Evolutionary conservation across 1,140 invertebrate genomes (phyloP).

Genomic region (Cotesia glomerata): DNA sequence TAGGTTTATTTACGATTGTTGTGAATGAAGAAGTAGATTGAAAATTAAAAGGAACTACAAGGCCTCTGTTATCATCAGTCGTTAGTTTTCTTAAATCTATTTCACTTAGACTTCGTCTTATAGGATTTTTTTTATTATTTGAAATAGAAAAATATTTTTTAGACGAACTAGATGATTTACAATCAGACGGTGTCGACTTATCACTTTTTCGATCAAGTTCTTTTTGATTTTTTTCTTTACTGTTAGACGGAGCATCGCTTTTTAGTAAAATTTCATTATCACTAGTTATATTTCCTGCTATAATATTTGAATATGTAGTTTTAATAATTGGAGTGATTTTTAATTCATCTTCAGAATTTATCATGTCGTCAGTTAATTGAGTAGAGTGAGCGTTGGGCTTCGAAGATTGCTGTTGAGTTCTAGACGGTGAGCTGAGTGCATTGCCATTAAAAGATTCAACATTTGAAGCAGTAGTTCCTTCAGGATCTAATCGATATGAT

Average conservation of each 20-base stretch:
- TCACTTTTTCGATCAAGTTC: conserved; percentile 36
- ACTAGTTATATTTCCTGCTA: conserved; percentile 32
- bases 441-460: conserved; percentile 9
- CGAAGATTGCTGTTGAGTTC: neutral
- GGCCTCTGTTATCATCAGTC: conserved; percentile 39
- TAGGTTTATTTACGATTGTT: conserved; percentile 57
- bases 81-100: conserved; percentile 46
- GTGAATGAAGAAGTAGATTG: conserved; percentile 59
- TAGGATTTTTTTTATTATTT: conserved; percentile 44
- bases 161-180: neutral
- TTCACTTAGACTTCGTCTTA: conserved; percentile 57
- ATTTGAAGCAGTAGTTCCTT: conserved; percentile 18
- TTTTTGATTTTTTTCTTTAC: conserved; percentile 28
- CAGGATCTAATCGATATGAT: conserved; percentile 17
- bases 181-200: conserved; percentile 38
- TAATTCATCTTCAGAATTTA: conserved; percentile 52
- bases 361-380: conserved; percentile 40
- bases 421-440: conserved; percentile 22
- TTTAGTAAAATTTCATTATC: conserved; percentile 17
- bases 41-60: conserved; percentile 46
- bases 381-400: conserved; percentile 56
- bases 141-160: conserved; percentile 56
- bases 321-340: conserved; percentile 61
- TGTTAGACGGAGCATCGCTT: neutral
- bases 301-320: conserved; percentile 41